These are phyloP conservation scores for Liodrosophila aerea DNA, from an alignment of 2,888 invertebrate species.

Conservation along the genomic window DNA sequence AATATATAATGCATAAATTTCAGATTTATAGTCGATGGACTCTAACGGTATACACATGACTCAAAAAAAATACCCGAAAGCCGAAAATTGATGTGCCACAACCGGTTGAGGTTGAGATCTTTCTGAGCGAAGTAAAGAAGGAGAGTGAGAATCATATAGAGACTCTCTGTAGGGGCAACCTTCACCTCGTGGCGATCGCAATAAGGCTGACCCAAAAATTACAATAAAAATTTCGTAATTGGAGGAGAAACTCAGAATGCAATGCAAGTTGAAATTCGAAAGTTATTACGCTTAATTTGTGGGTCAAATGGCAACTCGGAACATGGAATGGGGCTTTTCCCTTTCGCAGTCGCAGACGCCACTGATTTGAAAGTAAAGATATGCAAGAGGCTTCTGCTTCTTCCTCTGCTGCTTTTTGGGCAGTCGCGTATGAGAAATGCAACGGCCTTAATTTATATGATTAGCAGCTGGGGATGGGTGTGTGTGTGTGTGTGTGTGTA, in stretches of 20 bases:
- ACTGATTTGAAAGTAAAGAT: conserved; percentile 69
- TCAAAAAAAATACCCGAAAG: conserved; percentile 46
- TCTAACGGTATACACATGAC: conserved; percentile 61
- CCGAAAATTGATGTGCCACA: conserved; percentile 45
- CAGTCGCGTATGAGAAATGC: conserved; percentile 43
- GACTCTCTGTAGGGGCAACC: conserved; percentile 51
- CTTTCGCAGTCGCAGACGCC: conserved; percentile 55
- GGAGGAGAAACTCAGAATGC: conserved; percentile 47
- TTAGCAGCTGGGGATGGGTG: conserved; percentile 50
- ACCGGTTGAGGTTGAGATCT: conserved; percentile 42
- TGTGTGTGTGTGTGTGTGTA: conserved; percentile 7
- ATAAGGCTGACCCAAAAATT: conserved; percentile 37
- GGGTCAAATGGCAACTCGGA: conserved; percentile 63
- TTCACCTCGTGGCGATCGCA: conserved; percentile 42
- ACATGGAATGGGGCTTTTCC: conserved; percentile 43
- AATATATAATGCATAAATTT: conserved; percentile 38
- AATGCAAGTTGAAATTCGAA: conserved; percentile 64
- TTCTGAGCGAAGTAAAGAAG: conserved; percentile 14
- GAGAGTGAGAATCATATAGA: neutral
- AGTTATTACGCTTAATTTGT: conserved; percentile 76
- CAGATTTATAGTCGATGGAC: conserved; percentile 49
- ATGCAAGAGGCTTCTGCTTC: conserved; percentile 17
- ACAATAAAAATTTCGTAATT: conserved; percentile 46
- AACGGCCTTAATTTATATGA: conserved; percentile 71
- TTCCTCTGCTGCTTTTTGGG: neutral